Evolutionary conservation across 30 jellyfish, hydroid and myxozoan genomes (phyloP), one percentile per base, ranked within the genome.

Genomic region (Rhopilema esculentum): DNA sequence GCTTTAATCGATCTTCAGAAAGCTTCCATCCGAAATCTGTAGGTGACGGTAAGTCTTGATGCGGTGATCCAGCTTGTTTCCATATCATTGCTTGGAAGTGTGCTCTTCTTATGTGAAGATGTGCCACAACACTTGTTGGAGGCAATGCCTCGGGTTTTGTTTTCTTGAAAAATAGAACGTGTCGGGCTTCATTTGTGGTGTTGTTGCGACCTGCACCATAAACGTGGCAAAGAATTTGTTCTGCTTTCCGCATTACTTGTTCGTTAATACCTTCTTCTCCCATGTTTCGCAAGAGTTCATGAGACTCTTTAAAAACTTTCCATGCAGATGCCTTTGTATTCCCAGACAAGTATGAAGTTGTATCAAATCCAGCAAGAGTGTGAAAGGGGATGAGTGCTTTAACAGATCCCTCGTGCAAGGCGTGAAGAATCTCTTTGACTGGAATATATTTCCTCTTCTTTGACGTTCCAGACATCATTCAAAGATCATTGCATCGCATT

Each of bases 151-250:
- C 51, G 79, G 79, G 79, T 69, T 69, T 69, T 69, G n/a, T 40
- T 69, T 69, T 69, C 79, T 69, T 69, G 33, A 69, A 69, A 69
- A 69, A 69, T 21, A 69, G 79, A 24, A 40, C 79, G 40, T 69
- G 79, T n/a, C 50, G 79, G 33, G 79, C 79, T 40, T 69, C 79
- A 69, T 69, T 69, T 69, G 79, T 69, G 33, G 79, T 69, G 79
- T 69, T 69, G 24, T 8, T 69, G 79, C 24, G 79, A 69, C 79
- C 79, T 69, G 79, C 79, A 69, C 79, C 40, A 69, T 69, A 69
- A 69, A 69, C 33, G 79, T 69, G 79, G 79, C 79, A 69, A 27
- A 20, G 79, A 25, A 64, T 2, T 64, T 25, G 74, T 64, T 64
- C 74, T 64, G 31, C 74, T 64, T 64, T 64, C 74, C 31, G 79